Evolutionary conservation across 2,113 vertebrate species (phyloP).

Genomic region (Limanda limanda): DNA sequence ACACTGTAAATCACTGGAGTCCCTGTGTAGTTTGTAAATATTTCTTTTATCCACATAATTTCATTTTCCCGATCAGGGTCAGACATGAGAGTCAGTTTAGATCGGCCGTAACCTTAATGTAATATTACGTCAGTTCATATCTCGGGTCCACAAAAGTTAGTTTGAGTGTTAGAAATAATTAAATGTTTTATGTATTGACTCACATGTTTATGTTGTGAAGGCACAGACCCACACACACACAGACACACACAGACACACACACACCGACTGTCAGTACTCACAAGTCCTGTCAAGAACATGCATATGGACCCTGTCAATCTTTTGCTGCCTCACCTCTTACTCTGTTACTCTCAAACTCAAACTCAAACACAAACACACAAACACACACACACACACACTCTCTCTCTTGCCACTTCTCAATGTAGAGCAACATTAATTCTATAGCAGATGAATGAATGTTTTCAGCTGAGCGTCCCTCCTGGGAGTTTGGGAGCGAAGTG

Average conservation of each 20-base stretch:
- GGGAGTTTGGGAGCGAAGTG: slow-evolving; percentile 76
- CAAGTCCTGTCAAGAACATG: background rate
- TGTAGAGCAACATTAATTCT: slow-evolving; percentile 71
- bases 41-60: slow-evolving; percentile 59
- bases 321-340: slow-evolving; percentile 9
- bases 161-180: slow-evolving; percentile 56
- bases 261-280: background rate
- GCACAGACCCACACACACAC: background rate
- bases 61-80: slow-evolving; percentile 36
- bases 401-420: slow-evolving; percentile 46
- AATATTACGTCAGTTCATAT: slow-evolving; percentile 39
- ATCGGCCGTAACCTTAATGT: slow-evolving; percentile 28
- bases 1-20: slow-evolving; percentile 63
- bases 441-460: slow-evolving; percentile 83
- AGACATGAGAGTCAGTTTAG: slow-evolving; percentile 44
- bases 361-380: slow-evolving; percentile 1
- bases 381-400: background rate
- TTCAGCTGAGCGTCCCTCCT: slow-evolving; percentile 74
- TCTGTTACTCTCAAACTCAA: background rate
- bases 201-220: slow-evolving; percentile 49
- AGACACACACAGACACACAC: background rate
- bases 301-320: background rate
- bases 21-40: slow-evolving; percentile 60
- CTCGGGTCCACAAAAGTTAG: slow-evolving; percentile 41
- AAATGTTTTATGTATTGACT: slow-evolving; percentile 60